A percentile compares a stretch with the other conserved stretches of the same genome.
These are phyloP conservation scores for Mesorhabditis belari DNA, from an alignment of 2,888 invertebrate genomes.

Conservation along the genomic window DNA sequence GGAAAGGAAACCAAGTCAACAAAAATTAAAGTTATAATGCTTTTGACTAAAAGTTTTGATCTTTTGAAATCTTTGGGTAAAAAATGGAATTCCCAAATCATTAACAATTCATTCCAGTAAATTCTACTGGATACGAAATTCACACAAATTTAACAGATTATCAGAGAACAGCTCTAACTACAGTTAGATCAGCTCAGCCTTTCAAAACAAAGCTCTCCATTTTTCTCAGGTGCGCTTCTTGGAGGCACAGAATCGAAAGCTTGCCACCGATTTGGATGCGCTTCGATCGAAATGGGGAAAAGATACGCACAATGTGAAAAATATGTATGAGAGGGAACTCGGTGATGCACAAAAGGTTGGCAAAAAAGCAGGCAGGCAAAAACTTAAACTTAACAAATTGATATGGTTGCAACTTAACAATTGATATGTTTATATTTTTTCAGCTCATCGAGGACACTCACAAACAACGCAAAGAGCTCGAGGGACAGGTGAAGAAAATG, in stretches of 20 bases:
- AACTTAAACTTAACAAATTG: background rate
- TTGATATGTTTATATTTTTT: conserved; percentile 2
- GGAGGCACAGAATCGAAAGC: conserved; percentile 48
- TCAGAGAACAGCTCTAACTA: too few relatives aligned
- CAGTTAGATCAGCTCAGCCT: too few relatives aligned
- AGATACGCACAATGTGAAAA: conserved; percentile 36
- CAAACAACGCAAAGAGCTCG: conserved; percentile 44
- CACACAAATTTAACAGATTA: too few relatives aligned
- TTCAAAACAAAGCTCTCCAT: background rate
- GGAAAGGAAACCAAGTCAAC: too few relatives aligned
- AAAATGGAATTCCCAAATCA: too few relatives aligned
- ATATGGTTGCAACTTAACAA: background rate
- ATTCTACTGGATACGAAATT: too few relatives aligned
- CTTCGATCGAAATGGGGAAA: conserved; percentile 45
- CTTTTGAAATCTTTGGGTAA: too few relatives aligned
- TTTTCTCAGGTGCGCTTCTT: conserved; percentile 51
- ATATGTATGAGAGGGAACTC: conserved; percentile 40
- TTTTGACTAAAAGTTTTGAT: too few relatives aligned
- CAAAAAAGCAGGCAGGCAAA: too few relatives aligned
- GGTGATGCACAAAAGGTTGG: conserved; percentile 26
- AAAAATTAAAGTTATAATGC: too few relatives aligned
- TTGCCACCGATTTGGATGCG: conserved; percentile 37
- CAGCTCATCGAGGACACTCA: conserved; percentile 26
- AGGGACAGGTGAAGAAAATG: conserved; percentile 38
- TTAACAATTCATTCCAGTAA: too few relatives aligned